These are phyloP conservation scores for Criorhina ranunculi DNA, from an alignment of 2,888 invertebrate genomes.

Conservation along the genomic window DNA sequence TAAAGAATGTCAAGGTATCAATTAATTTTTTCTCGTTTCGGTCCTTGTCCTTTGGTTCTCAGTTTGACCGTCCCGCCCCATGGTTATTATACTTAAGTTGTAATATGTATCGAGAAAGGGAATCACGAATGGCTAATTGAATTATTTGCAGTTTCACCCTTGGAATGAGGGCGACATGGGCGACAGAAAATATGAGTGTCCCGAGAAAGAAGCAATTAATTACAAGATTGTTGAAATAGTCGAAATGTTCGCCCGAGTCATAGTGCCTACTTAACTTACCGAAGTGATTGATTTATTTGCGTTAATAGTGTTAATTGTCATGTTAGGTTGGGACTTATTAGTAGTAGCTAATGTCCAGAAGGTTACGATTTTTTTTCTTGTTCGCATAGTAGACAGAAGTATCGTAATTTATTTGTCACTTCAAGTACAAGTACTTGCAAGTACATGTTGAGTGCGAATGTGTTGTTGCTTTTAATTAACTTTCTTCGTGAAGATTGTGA, in stretches of 20 bases:
- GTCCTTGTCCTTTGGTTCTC: conserved; percentile 25
- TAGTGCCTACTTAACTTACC: conserved; percentile 17
- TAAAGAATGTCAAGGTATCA: conserved; percentile 67
- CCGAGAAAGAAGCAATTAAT: conserved; percentile 49
- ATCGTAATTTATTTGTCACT: conserved; percentile 8
- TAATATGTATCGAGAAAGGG: conserved; percentile 49
- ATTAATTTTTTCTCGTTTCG: conserved; percentile 53
- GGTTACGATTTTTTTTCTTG: neutral
- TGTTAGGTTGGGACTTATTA: conserved; percentile 23
- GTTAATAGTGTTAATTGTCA: conserved; percentile 44
- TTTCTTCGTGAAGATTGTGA: conserved; percentile 27
- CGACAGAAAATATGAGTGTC: conserved; percentile 27
- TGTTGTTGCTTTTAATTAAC: conserved; percentile 3
- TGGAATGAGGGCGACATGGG: conserved; percentile 10
- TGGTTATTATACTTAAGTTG: conserved; percentile 55
- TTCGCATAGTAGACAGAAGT: conserved; percentile 1
- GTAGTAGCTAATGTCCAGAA: neutral
- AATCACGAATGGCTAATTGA: conserved; percentile 63
- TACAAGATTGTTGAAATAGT: conserved; percentile 54
- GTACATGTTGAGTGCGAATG: conserved; percentile 1
- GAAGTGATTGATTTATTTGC: conserved; percentile 58
- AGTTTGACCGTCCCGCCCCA: conserved; percentile 6
- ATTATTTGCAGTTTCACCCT: conserved; percentile 64
- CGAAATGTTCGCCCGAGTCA: conserved; percentile 1
- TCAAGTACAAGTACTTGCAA: neutral